phyloP scores from a whole-genome alignment of 2,797 vertebrate genomes.

The Rachycentron canadum region DNA sequence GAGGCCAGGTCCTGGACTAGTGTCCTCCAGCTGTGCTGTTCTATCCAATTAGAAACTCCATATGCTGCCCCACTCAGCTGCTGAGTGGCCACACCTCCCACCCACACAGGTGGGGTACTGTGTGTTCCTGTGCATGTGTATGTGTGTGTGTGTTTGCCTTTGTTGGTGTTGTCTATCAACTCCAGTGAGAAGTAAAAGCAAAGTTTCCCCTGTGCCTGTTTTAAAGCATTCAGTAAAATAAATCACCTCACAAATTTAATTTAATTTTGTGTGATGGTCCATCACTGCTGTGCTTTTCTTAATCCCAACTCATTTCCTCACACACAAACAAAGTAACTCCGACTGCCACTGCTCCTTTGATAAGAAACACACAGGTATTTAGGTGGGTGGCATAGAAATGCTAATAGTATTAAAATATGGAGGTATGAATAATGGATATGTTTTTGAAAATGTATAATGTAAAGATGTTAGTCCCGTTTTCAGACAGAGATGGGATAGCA shows the following conservation, averaged over 20 bases:
- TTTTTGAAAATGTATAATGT: conserved; percentile 92
- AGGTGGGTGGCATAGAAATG: conserved; percentile 86
- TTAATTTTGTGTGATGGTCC: conserved; percentile 28
- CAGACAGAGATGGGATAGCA: conserved; percentile 84
- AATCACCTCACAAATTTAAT: conserved; percentile 35
- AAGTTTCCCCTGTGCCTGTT: conserved; percentile 32
- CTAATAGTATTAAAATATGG: conserved; percentile 88
- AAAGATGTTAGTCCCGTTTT: conserved; percentile 89
- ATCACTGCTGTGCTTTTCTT: conserved; percentile 15
- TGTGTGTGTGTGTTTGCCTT: conserved; percentile 19
- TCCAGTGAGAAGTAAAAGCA: conserved; percentile 16
- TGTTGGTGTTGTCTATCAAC: conserved; percentile 39
- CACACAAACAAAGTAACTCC: conserved; percentile 48
- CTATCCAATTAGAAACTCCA: conserved; percentile 89
- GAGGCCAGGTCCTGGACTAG: conserved; percentile 81
- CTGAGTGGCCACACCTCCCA: conserved; percentile 74
- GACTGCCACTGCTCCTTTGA: conserved; percentile 58
- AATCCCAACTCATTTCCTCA: conserved; percentile 39
- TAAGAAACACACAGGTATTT: conserved; percentile 85
- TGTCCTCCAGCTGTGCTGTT: conserved; percentile 89
- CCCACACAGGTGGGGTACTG: conserved; percentile 75
- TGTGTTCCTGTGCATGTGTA: conserved; percentile 25
- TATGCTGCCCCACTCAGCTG: conserved; percentile 84
- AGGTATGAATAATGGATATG: conserved; percentile 91
- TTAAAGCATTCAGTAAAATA: neutral